A percentile compares a stretch with the other conserved stretches of the same genome.
Evolutionary conservation across 2,888 invertebrate genomes (phyloP).

Genomic region (Pammene fasciana): DNA sequence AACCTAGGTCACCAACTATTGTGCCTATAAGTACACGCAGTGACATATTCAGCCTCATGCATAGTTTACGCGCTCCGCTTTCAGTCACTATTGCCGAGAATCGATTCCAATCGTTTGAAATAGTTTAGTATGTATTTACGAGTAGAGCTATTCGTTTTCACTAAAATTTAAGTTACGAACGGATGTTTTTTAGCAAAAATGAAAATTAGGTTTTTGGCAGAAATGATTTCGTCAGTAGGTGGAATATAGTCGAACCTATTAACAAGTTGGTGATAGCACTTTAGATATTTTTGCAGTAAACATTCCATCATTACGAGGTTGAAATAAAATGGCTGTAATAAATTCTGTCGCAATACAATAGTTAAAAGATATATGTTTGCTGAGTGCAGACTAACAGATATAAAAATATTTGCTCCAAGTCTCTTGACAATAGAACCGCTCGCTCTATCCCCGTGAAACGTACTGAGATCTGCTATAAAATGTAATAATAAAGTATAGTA

Average conservation of each 20-base stretch:
- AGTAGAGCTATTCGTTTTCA: no score
- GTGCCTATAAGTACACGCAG: not conserved
- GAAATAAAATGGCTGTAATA: not conserved
- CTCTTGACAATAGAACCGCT: not conserved
- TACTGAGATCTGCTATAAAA: not conserved
- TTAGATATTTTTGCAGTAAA: not conserved
- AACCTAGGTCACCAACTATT: conserved; percentile 1
- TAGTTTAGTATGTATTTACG: not conserved
- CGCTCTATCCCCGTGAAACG: not conserved
- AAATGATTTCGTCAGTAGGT: no score
- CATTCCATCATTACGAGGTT: not conserved
- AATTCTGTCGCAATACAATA: not conserved
- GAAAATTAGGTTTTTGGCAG: no score
- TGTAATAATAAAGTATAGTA: not conserved
- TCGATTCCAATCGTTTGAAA: not conserved
- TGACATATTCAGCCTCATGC: conserved; percentile 9
- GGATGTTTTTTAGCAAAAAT: no score
- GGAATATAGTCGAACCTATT: no score
- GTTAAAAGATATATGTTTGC: not conserved
- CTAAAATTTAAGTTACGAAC: no score
- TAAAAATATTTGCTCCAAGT: not conserved
- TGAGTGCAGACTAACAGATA: not conserved
- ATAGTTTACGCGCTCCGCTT: conserved; percentile 12
- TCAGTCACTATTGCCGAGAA: not conserved
- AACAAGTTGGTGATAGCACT: no score